Conservation (phyloP, 2,888 invertebrate species). For the Halocaridina rubra region DNA sequence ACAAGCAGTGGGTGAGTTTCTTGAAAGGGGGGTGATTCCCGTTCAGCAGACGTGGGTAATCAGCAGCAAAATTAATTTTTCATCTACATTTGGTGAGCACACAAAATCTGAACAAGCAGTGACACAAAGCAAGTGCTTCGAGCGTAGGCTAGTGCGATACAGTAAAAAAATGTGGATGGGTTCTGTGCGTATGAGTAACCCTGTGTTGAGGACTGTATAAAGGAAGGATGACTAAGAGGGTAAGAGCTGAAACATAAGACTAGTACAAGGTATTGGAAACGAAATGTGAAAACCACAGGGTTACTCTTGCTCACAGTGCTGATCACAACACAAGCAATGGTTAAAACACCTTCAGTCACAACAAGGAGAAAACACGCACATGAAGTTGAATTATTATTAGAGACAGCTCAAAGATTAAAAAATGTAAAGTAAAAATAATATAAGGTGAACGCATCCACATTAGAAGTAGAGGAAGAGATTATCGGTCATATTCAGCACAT, state of each 20-base stretch:
- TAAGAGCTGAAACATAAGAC: no score
- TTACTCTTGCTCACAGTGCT: no score
- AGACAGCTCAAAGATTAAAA: no score
- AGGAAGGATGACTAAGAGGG: background rate
- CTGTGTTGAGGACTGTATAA: background rate
- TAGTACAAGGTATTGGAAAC: no score
- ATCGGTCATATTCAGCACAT: conserved; percentile 16
- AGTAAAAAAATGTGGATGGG: background rate
- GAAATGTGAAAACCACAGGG: no score
- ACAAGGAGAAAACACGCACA: no score
- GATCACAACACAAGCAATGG: no score
- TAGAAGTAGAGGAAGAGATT: conserved; percentile 1
- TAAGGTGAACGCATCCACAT: conserved; percentile 30
- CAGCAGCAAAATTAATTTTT: background rate
- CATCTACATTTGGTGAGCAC: background rate
- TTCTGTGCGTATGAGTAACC: background rate
- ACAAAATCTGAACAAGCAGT: conserved; percentile 13
- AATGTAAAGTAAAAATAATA: no score
- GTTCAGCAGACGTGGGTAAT: conserved; percentile 9
- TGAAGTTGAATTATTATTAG: no score
- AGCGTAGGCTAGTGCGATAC: conserved; percentile 33
- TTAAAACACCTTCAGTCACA: no score
- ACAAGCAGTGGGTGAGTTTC: background rate
- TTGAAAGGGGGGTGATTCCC: background rate
- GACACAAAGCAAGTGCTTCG: conserved; percentile 19